These are phyloP conservation scores for Machaerirhynchus nigripectus DNA, from an alignment of 2,113 vertebrate genomes.

Conservation along the genomic window DNA sequence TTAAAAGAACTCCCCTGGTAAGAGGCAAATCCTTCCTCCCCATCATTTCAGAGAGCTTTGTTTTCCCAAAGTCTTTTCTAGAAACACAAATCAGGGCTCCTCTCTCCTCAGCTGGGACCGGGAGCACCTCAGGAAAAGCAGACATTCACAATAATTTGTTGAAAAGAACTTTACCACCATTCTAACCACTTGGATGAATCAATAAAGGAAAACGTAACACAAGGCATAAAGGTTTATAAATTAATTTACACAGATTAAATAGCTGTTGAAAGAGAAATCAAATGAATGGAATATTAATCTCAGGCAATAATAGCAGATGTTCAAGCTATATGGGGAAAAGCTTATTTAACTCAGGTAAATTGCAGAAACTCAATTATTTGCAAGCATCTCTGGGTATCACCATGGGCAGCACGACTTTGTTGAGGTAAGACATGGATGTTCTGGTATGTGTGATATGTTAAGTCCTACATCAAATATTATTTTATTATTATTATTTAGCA, in stretches of 20 bases:
- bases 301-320: neutral
- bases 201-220: neutral
- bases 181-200: neutral
- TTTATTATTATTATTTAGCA: neutral
- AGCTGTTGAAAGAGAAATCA: neutral
- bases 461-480: neutral
- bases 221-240: neutral
- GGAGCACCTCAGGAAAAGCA: neutral
- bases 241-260: neutral
- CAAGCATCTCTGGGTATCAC: neutral
- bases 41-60: neutral
- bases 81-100: neutral
- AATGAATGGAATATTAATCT: neutral
- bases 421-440: neutral
- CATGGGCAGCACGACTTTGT: neutral
- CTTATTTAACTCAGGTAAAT: neutral
- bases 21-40: neutral
- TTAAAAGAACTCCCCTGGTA: neutral
- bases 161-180: neutral
- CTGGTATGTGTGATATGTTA: neutral
- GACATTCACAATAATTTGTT: neutral
- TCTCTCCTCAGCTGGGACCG: neutral
- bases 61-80: neutral
- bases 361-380: neutral
- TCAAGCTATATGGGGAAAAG: neutral